Conservation (phyloP, 1,140 invertebrate genomes). For the Drosophila subobscura region DNA sequence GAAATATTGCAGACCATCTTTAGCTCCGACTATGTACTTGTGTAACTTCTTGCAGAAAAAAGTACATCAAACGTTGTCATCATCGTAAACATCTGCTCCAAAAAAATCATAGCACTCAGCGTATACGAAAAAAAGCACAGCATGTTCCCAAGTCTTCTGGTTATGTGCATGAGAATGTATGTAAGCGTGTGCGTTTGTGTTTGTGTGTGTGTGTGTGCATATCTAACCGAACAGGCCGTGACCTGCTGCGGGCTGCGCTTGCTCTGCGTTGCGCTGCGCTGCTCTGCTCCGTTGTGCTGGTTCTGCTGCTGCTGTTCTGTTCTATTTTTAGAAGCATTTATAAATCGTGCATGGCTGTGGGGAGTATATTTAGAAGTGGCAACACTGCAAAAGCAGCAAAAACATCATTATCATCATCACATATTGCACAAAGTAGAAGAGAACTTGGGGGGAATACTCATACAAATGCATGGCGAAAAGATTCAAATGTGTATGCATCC, state of each 20-base stretch:
- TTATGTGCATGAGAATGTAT: not conserved
- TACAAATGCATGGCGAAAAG: conserved; percentile 11
- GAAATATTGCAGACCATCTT: no score
- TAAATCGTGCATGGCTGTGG: conserved; percentile 82
- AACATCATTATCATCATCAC: conserved; percentile 23
- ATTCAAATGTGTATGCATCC: conserved; percentile 8
- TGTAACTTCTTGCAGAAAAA: no score
- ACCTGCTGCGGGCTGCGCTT: conserved; percentile 66
- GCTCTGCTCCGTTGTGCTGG: conserved; percentile 36
- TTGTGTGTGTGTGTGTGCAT: conserved; percentile 11
- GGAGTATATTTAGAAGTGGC: conserved; percentile 81
- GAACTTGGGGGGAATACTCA: conserved; percentile 1
- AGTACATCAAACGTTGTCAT: no score
- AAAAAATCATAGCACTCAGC: no score
- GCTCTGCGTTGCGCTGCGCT: conserved; percentile 8
- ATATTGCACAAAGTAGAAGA: conserved; percentile 49
- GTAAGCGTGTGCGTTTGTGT: conserved; percentile 4
- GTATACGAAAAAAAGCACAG: no score
- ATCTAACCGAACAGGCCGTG: conserved; percentile 78
- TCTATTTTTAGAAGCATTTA: conserved; percentile 82
- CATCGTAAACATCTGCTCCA: no score
- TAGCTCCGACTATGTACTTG: no score
- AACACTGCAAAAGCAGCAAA: conserved; percentile 42
- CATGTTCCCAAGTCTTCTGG: no score
- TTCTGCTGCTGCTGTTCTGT: conserved; percentile 40